These are phyloP conservation scores for Cryptotermes secundus DNA, from an alignment of 1,140 invertebrate species.

Conservation along the genomic window DNA sequence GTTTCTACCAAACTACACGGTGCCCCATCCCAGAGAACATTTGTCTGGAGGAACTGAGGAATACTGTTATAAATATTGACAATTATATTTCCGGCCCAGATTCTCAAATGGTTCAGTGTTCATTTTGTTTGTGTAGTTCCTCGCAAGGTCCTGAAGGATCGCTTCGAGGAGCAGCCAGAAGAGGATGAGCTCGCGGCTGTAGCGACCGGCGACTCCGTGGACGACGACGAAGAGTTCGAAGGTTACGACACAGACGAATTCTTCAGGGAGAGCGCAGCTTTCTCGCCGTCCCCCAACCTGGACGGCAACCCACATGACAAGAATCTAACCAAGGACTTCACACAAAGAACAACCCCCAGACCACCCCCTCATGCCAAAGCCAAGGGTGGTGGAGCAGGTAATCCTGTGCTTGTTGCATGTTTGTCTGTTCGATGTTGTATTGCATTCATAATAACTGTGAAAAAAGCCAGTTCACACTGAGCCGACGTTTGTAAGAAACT, in stretches of 20 bases:
- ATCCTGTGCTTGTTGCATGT: neutral
- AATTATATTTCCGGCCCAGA: too few species aligned
- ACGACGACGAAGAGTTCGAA: conserved; percentile 51
- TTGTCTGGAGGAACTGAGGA: too few species aligned
- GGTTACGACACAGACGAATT: conserved; percentile 48
- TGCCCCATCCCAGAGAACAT: too few species aligned
- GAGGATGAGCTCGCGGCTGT: conserved; percentile 62
- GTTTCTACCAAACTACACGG: too few species aligned
- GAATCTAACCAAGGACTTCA: neutral
- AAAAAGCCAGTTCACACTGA: too few species aligned
- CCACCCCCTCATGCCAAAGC: neutral
- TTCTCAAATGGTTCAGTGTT: too few species aligned
- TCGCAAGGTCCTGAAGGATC: conserved; percentile 75
- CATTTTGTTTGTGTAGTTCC: conserved; percentile 61
- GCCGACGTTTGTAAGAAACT: too few species aligned
- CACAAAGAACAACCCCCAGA: neutral
- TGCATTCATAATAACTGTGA: too few species aligned
- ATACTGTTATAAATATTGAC: too few species aligned
- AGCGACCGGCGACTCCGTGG: conserved; percentile 8
- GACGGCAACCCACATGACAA: conserved; percentile 21
- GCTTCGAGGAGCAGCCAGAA: conserved; percentile 71
- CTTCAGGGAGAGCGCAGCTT: conserved; percentile 45
- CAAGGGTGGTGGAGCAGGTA: neutral
- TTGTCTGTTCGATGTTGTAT: too few species aligned
- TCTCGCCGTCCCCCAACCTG: conserved; percentile 53